Base-by-base conservation (phyloP, 2,888 invertebrate species). In the Cerastoderma edule region DNA sequence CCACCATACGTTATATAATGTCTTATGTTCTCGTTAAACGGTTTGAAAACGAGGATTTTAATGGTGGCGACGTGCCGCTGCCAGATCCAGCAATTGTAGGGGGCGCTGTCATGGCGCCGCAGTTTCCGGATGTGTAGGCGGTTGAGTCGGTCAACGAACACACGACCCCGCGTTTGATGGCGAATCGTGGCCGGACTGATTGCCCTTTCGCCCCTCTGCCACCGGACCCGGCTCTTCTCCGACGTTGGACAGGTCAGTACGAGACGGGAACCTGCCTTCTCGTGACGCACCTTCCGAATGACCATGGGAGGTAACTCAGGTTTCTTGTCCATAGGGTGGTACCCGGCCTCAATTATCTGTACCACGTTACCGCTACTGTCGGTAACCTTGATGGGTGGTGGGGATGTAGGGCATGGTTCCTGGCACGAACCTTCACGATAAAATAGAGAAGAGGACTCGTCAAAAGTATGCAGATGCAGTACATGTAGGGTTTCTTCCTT, bases 81-180 rank as follows among this genome's bases (percentile, higher is more conserved):
- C 53, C 93, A 91, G 88, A 95, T 95, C 95, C 95, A 95, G 89
- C 96, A 96, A 90, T 83, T 87, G 76, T 89, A 90, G 10, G 85
- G 76, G 16, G 87, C 87, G 6, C 94, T 93, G 89, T 96, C 96
- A 0, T 91, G 86, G 30, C 94, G 91, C 83, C 93, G 92, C 0
- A 95, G 92, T 54, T 93, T 89, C 35, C 93, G 92, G 53, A 96
- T 94, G 27, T 95, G 93, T 48, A 96, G 92, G 60, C 94, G 93
- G 85, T 95, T 95, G 22, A 94, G 93, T 0, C 94, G 89, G 87
- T 95, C 94, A 50, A 96, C 92, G 69, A 92, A 93, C 73, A 95
- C 94, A 78, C 95, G 92, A 1, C 94, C 95, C 0, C 92, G 90
- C 22, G 95, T 95, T 85, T 93, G 92, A 6, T 91, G 86, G 60